Evolutionary conservation across 1,140 invertebrate genomes (phyloP).

Genomic region (Bombyx mandarina): DNA sequence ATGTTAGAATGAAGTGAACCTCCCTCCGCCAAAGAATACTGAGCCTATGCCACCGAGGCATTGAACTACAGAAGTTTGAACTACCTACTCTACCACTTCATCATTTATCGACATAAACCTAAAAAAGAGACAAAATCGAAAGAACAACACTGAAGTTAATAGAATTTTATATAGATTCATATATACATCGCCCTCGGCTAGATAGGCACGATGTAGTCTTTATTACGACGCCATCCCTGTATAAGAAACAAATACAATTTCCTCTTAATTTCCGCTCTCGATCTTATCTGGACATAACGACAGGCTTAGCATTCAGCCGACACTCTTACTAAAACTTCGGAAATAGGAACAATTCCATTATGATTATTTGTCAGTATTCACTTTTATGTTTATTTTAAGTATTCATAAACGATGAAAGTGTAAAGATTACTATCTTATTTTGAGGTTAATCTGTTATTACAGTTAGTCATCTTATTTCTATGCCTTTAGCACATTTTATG

Average conservation of each 20-base stretch:
- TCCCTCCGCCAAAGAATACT: too few species aligned
- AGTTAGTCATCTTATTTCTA: too few species aligned
- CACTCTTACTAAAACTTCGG: constrained; percentile 39
- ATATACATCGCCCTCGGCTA: too few species aligned
- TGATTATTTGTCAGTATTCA: constrained; percentile 5
- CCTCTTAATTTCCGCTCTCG: constrained; percentile 59
- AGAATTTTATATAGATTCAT: too few species aligned
- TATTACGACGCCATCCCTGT: constrained; percentile 48
- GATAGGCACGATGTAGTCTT: constrained; percentile 24
- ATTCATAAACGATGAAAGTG: background rate
- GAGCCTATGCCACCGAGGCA: too few species aligned
- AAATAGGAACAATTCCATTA: constrained; percentile 27
- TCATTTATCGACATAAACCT: too few species aligned
- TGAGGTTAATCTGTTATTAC: too few species aligned
- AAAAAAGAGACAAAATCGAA: background rate
- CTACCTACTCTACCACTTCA: too few species aligned
- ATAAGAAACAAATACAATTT: constrained; percentile 69
- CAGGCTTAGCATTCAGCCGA: constrained; percentile 46
- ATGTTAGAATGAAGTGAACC: too few species aligned
- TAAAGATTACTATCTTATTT: background rate
- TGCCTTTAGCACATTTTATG: too few species aligned
- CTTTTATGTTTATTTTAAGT: constrained; percentile 1
- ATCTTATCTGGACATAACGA: constrained; percentile 60
- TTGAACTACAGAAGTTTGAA: too few species aligned
- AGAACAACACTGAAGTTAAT: too few species aligned